These are phyloP conservation scores for Macrostomum lignano DNA, from an alignment of 1,140 invertebrate species.

Conservation along the genomic window DNA sequence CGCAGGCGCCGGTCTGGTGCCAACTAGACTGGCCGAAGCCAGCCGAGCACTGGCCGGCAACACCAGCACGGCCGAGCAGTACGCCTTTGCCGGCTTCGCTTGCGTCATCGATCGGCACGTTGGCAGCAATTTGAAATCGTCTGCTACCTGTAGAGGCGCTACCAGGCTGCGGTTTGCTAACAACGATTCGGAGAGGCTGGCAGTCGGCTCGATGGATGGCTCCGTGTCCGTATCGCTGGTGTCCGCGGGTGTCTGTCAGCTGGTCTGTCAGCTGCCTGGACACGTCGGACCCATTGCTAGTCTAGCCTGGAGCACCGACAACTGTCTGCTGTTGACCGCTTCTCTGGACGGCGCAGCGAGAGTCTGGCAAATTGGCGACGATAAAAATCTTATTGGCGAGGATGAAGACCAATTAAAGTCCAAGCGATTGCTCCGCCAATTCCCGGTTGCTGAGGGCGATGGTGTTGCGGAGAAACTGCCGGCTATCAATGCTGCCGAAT, in stretches of 20 bases:
- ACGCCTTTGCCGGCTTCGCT: constrained; percentile 53
- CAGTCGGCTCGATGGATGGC: constrained; percentile 49
- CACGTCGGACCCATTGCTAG: constrained; percentile 14
- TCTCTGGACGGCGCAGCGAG: constrained; percentile 44
- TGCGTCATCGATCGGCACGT: constrained; percentile 55
- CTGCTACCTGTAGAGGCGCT: no score
- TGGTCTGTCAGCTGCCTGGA: no score
- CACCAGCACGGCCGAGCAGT: constrained; percentile 44
- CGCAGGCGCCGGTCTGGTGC: no score
- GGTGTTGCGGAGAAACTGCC: no score
- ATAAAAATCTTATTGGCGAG: no score
- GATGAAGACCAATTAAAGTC: no score
- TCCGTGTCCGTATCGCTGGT: constrained; percentile 46
- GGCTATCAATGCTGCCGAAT: no score
- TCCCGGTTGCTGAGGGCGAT: no score
- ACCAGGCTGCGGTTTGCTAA: constrained; percentile 57
- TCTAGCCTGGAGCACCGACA: constrained; percentile 56
- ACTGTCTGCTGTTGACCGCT: constrained; percentile 49
- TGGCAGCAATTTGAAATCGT: no score
- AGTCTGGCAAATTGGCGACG: no score
- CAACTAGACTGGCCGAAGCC: constrained; percentile 30
- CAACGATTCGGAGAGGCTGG: constrained; percentile 48
- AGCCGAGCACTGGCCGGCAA: constrained; percentile 31
- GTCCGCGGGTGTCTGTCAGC: no score
- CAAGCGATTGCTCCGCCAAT: no score